Evolutionary conservation across 2,888 invertebrate genomes (phyloP), one percentile per base, ranked within the genome.

Genomic region (Dryobota labecula): DNA sequence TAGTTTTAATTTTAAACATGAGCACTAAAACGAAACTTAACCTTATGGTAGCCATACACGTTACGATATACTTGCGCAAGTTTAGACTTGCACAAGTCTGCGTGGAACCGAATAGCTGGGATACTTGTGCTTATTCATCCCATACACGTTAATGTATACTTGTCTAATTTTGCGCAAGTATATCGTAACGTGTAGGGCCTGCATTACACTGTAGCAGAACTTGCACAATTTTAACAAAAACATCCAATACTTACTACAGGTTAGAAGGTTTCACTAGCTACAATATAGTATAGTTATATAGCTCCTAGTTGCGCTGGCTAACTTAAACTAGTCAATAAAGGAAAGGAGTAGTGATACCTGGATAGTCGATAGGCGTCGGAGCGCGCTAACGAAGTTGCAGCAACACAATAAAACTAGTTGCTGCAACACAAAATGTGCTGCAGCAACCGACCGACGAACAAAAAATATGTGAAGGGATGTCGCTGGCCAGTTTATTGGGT

Each of bases 331-430:
- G 63, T 54, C 53, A 61, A 70, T 82, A 70, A 73, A 73, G 43
- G 27, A 24, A 54, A 41, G 18, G 11, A 45, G 15, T 24, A 51
- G 24, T 27, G 65, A 27, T 58, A 43, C 38, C 24, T 61, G 63
- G 57, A 58, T 64, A 65, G 56, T 53, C 63, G 70, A 70, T 63
- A 65, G 68, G 53, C 57, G 53, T 38, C 62, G 43, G 63, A 45
- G 63, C 73, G 47, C 70, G 18, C 69, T 85, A 85, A 81, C 83
- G 57, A 78, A 78, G 78, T 81, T 81, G 38, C 67, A 68, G 45
- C 73, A 58, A 67, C 64, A 64, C 75, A 63, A 51, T 65, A 68
- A 60, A 73, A 53, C 56, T 51, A 43, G 68, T 13, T 54, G 38
- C 65, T 62, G 68, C 49, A 81, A 62, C 67, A 60, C 15, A 45